Evolutionary conservation across 2,888 invertebrate genomes (phyloP), one percentile per base, ranked within the genome.

Genomic region (Eilema sororculum): DNA sequence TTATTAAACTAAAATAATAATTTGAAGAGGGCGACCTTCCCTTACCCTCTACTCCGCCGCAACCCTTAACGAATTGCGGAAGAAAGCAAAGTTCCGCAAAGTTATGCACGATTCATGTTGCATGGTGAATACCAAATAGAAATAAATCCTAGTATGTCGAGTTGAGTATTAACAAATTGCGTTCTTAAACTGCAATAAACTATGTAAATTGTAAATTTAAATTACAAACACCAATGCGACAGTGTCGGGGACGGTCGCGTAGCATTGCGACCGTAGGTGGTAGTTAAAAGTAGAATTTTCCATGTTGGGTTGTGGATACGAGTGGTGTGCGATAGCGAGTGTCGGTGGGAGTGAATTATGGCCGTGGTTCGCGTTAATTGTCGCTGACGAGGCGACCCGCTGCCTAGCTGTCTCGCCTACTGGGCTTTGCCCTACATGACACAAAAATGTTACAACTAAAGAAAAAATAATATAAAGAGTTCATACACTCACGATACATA

Each of bases 191-290:
- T 86, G 90, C 87, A 89, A 90, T 91, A 91, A 91, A 91, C 90
- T 92, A 93, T 92, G 91, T 88, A 89, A 92, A 93, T 93, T 87
- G 86, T 78, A 87, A 90, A 92, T 93, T 92, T 91, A 92, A 93
- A 92, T 92, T 90, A 92, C 91, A 89, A 91, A 91, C 89, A 86
- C 85, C 84, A 73, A 78, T 84, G 84, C 79, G 84, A 84, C 85
- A 84, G 79, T 82, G 79, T 67, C 75, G 77, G 77, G 79, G 83
- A 80, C 79, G 77, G 74, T 77, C 76, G 69, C 71, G 79, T 78
- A 78, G 79, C 78, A 70, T 64, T 72, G 78, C 75, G 78, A 75
- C 79, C 76, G 86, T 87, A 83, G 85, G 86, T 83, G 87, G 88
- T 79, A 84, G 86, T 83, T 87, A 83, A 87, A 88, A 89, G 87